Conservation (phyloP, 2,113 vertebrate species). For the Cisticola juncidis region DNA sequence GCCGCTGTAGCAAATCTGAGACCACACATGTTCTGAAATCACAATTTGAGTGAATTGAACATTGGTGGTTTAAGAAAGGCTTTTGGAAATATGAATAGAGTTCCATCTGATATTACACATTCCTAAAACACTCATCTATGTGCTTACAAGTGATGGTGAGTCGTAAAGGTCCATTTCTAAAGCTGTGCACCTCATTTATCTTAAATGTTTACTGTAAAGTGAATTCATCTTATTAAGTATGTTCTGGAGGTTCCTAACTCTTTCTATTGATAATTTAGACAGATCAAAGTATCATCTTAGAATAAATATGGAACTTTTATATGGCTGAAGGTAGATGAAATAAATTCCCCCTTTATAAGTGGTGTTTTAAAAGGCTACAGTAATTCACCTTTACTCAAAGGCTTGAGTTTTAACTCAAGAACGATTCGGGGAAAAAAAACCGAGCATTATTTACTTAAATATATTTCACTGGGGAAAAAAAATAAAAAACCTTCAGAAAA, state of each 20-base stretch:
- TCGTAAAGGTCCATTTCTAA: not conserved
- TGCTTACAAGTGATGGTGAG: not conserved
- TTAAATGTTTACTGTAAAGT: not conserved
- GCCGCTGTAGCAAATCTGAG: not conserved
- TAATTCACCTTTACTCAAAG: not conserved
- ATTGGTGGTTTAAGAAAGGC: not conserved
- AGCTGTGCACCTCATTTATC: not conserved
- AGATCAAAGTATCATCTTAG: not conserved
- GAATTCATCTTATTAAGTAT: not conserved
- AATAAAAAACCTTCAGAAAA: not conserved
- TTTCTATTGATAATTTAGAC: not conserved
- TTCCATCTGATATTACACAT: not conserved
- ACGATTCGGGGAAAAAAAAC: not conserved
- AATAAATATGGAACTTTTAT: not conserved
- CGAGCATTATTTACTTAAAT: not conserved
- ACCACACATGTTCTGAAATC: not conserved
- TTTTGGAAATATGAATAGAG: not conserved
- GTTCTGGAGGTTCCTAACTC: not conserved
- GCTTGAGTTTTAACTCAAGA: not conserved
- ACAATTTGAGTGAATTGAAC: not conserved
- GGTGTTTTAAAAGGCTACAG: not conserved
- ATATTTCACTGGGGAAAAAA: not conserved
- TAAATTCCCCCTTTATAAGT: not conserved
- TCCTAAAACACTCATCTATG: not conserved
- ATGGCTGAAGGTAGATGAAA: not conserved